Conservation (phyloP, 2,797 vertebrate genomes). For the Meriones psammophilus region DNA sequence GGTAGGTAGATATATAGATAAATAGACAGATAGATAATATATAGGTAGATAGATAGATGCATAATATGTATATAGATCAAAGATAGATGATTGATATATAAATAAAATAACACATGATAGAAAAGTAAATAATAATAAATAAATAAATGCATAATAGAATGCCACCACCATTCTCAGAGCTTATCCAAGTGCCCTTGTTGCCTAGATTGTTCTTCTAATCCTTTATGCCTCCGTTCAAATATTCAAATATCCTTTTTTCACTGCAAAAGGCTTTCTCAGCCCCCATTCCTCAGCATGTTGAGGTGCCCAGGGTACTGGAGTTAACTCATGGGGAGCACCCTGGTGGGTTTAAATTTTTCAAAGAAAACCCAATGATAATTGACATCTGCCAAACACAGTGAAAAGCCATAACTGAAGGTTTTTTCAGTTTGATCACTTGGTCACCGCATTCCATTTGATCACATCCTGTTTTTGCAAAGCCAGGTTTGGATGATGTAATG, state of each 20-base stretch:
- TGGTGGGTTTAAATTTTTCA: background rate
- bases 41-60: background rate
- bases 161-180: background rate
- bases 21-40: background rate
- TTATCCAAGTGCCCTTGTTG: too few species aligned
- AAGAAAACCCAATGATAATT: background rate
- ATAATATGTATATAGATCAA: background rate
- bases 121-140: background rate
- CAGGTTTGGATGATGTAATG: background rate
- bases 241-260: background rate
- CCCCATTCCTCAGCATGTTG: accelerated
- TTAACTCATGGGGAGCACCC: background rate
- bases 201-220: background rate
- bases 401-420: background rate
- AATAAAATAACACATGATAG: background rate
- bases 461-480: background rate
- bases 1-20: too few species aligned
- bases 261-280: background rate
- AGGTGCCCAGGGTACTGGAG: too few species aligned
- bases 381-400: background rate
- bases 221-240: background rate
- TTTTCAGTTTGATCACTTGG: background rate
- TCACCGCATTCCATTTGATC: background rate
- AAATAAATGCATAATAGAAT: background rate
- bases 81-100: background rate